A percentile compares a stretch with the other conserved stretches of the same genome.
Evolutionary conservation across 2,797 vertebrate genomes (phyloP).

Genomic region (Pseudochromis fuscus): DNA sequence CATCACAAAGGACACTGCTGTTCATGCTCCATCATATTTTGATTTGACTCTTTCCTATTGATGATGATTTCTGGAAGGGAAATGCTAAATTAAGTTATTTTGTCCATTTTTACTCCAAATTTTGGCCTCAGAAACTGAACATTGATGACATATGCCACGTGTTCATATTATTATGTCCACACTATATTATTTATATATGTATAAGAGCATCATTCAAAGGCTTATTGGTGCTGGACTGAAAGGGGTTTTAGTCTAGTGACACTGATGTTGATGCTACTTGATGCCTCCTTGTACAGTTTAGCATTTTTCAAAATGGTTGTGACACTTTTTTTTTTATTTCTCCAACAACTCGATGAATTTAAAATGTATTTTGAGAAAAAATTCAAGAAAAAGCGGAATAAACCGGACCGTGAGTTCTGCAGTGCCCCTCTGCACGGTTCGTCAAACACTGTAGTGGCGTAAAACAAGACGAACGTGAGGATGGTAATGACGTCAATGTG

Average conservation of each 20-base stretch:
- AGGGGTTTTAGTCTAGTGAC: slow-evolving; percentile 28
- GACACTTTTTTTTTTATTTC: slow-evolving; percentile 9
- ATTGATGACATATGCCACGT: no score
- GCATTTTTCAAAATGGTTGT: neutral
- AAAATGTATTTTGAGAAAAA: neutral
- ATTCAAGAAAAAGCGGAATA: slow-evolving; percentile 62
- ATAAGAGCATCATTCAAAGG: slow-evolving; percentile 8
- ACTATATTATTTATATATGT: slow-evolving; percentile 11
- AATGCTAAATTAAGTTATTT: no score
- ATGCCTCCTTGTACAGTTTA: slow-evolving; percentile 7
- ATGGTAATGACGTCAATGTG: slow-evolving; percentile 84
- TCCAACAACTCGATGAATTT: neutral
- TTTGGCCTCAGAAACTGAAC: no score
- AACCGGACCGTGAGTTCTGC: slow-evolving; percentile 76
- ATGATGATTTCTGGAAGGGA: no score
- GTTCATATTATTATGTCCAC: neutral
- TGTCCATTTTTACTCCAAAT: no score
- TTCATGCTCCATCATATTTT: no score
- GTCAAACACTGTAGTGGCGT: slow-evolving; percentile 73
- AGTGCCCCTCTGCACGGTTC: slow-evolving; percentile 67
- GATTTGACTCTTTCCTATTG: no score
- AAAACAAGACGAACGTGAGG: slow-evolving; percentile 75
- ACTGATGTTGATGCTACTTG: neutral
- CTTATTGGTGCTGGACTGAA: slow-evolving; percentile 18
- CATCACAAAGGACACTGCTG: no score